Conservation (phyloP, 1,140 invertebrate species). For the Drosophila repleta region DNA sequence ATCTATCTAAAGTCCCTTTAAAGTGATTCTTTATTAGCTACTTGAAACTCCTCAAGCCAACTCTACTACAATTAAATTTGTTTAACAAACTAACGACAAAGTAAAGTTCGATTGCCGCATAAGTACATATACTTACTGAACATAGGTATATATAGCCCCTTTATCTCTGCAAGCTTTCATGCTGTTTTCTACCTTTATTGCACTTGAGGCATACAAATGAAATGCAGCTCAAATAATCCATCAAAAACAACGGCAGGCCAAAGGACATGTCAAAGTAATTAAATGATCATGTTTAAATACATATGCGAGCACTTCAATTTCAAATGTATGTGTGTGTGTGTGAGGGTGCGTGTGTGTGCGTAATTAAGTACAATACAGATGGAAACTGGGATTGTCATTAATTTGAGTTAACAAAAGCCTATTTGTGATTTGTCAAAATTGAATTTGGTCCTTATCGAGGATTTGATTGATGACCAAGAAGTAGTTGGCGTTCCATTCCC, state of each 20-base stretch:
- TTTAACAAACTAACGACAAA: too few relatives aligned
- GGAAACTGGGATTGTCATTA: conserved; percentile 54
- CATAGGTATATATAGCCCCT: too few relatives aligned
- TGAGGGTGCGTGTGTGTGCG: conserved; percentile 37
- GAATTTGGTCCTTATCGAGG: conserved; percentile 71
- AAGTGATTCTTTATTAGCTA: too few relatives aligned
- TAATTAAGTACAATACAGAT: conserved; percentile 55
- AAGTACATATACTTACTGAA: too few relatives aligned
- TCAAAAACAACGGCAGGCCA: conserved; percentile 31
- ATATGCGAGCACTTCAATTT: conserved; percentile 25
- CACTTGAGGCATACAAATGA: conserved; percentile 14
- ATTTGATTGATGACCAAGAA: conserved; percentile 68
- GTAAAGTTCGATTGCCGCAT: too few relatives aligned
- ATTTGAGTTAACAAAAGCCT: conserved; percentile 76
- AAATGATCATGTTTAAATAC: conserved; percentile 57
- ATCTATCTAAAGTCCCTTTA: too few relatives aligned
- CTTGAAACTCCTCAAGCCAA: too few relatives aligned
- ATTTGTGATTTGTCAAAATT: conserved; percentile 81
- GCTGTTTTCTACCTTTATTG: not conserved
- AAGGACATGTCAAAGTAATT: conserved; percentile 66
- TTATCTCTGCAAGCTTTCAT: too few relatives aligned
- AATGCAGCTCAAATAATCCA: conserved; percentile 32
- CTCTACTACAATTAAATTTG: too few relatives aligned
- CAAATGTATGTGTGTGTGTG: conserved; percentile 8
- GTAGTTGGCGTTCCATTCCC: conserved; percentile 26